Conservation (phyloP, 2,888 invertebrate species). For the Oxytorus armatus region DNA sequence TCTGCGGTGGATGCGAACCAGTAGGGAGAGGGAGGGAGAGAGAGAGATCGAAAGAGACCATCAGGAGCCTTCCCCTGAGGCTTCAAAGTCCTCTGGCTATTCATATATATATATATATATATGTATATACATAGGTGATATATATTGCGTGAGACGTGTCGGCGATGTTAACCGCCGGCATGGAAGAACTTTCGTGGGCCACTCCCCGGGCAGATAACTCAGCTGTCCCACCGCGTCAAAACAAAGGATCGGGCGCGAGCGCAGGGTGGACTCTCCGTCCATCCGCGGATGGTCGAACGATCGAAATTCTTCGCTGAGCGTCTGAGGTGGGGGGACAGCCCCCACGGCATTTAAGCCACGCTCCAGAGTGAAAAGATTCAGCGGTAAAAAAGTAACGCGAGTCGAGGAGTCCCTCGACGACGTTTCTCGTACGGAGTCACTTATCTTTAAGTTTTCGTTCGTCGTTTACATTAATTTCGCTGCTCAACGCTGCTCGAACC, state of each 20-base stretch:
- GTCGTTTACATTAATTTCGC: too few species aligned
- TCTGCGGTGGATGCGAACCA: neutral
- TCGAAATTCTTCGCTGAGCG: conserved; percentile 3
- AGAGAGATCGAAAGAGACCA: too few species aligned
- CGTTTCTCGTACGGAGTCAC: too few species aligned
- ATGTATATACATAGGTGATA: neutral
- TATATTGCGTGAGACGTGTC: conserved; percentile 66
- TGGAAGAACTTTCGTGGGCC: conserved; percentile 77
- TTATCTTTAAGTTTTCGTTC: too few species aligned
- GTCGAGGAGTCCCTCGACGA: too few species aligned
- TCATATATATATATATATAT: neutral
- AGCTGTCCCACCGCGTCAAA: conserved; percentile 77
- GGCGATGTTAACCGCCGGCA: conserved; percentile 68
- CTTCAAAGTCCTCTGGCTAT: neutral
- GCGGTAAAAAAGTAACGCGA: too few species aligned
- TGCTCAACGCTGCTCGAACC: too few species aligned
- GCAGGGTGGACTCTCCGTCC: conserved; percentile 5
- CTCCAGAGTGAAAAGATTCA: too few species aligned
- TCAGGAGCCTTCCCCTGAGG: neutral
- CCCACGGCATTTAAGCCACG: too few species aligned
- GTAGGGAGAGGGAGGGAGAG: neutral
- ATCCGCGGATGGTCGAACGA: conserved; percentile 10
- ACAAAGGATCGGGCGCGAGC: conserved; percentile 73
- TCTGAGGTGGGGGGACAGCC: too few species aligned
- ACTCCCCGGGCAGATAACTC: conserved; percentile 76